A percentile compares a stretch with the other conserved stretches of the same genome.
These are phyloP conservation scores for Himalopsyche tibetana DNA, from an alignment of 2,888 invertebrate species.

Conservation along the genomic window DNA sequence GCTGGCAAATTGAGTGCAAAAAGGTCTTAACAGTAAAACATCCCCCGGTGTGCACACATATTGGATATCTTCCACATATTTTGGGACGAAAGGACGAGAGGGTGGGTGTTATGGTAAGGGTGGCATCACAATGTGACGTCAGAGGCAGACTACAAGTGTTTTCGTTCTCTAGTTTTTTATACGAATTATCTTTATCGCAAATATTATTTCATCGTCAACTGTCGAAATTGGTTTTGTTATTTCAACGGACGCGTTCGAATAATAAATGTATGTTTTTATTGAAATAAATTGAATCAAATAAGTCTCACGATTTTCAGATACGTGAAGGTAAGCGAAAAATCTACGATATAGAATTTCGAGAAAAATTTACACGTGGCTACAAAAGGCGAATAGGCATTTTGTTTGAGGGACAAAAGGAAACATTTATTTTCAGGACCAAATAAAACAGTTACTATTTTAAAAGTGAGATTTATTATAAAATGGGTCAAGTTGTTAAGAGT, in stretches of 20 bases:
- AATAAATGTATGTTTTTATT: constrained; percentile 34
- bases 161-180: constrained; percentile 12
- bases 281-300: constrained; percentile 34
- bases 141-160: constrained; percentile 20
- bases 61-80: constrained; percentile 34
- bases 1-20: constrained; percentile 31
- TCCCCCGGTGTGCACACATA: background rate
- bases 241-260: constrained; percentile 16
- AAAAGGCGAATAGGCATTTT: too few species aligned
- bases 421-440: too few species aligned
- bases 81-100: background rate
- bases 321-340: background rate
- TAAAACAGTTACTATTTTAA: too few species aligned
- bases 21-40: constrained; percentile 12
- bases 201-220: constrained; percentile 20
- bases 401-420: too few species aligned
- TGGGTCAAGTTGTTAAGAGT: too few species aligned
- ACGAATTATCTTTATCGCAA: constrained; percentile 34
- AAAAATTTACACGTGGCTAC: too few species aligned
- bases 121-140: background rate
- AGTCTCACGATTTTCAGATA: constrained; percentile 16
- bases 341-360: too few species aligned
- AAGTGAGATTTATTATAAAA: too few species aligned
- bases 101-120: background rate
- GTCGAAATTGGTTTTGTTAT: constrained; percentile 30